Evolutionary conservation across 2,113 vertebrate species (phyloP).

Genomic region (Centropristis striata): DNA sequence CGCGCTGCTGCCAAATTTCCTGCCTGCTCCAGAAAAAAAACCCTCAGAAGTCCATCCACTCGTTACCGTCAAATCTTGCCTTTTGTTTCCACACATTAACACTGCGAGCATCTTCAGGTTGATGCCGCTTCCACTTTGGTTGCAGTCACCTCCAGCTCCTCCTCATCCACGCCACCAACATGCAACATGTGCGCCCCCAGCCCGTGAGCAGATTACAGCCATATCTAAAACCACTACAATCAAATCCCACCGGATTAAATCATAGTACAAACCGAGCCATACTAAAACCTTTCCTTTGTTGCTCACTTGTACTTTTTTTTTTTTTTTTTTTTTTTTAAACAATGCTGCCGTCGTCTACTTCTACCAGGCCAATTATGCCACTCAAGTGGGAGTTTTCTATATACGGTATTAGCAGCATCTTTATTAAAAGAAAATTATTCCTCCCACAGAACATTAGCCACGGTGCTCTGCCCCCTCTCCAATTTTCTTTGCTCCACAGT

Average conservation of each 20-base stretch:
- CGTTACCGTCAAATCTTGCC: neutral
- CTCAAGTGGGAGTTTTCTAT: conserved; percentile 46
- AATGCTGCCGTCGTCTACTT: neutral
- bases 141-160: conserved; percentile 8
- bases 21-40: neutral
- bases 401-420: conserved; percentile 32
- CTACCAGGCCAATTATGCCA: conserved; percentile 34
- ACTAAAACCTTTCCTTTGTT: conserved; percentile 49
- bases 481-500: conserved; percentile 25
- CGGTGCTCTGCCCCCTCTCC: conserved; percentile 14
- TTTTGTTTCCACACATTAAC: conserved; percentile 4
- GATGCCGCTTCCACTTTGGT: neutral
- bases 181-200: conserved; percentile 18
- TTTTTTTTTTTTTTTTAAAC: neutral
- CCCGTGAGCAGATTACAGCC: conserved; percentile 55
- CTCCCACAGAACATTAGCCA: conserved; percentile 47
- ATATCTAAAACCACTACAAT: conserved; percentile 64
- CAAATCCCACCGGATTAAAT: conserved; percentile 61
- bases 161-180: neutral
- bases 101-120: neutral
- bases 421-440: conserved; percentile 55
- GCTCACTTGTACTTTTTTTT: conserved; percentile 36
- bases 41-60: neutral
- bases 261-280: conserved; percentile 43
- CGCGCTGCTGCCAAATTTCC: conserved; percentile 1